These are phyloP conservation scores for Oligia latruncula DNA, from an alignment of 2,888 invertebrate species.

Conservation along the genomic window DNA sequence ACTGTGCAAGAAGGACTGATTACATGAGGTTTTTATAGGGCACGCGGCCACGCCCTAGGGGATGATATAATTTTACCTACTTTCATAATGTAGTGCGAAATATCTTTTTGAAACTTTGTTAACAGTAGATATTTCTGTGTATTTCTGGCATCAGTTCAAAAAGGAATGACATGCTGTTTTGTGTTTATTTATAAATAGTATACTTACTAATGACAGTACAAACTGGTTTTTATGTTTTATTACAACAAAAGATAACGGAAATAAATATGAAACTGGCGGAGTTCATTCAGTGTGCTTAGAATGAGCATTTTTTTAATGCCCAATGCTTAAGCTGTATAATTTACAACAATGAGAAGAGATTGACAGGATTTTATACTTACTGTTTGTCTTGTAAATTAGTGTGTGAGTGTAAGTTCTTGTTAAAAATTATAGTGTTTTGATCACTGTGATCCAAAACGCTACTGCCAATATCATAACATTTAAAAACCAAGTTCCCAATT, in stretches of 20 bases:
- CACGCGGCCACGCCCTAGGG: not conserved
- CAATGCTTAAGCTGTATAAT: not conserved
- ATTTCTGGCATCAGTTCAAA: slow-evolving; percentile 46
- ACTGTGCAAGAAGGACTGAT: not conserved
- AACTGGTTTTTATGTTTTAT: slow-evolving; percentile 11
- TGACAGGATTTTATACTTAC: not conserved
- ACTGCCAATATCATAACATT: not conserved
- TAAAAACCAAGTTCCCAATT: not conserved
- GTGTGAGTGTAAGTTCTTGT: not conserved
- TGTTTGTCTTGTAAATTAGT: slow-evolving; percentile 1
- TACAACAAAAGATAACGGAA: slow-evolving; percentile 1
- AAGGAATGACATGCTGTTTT: slow-evolving; percentile 25
- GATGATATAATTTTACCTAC: not conserved
- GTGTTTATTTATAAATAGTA: slow-evolving; percentile 37
- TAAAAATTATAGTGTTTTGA: not conserved
- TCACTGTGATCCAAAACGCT: not conserved
- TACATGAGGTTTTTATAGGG: not conserved
- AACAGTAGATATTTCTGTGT: not conserved
- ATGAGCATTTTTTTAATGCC: not conserved
- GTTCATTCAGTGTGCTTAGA: slow-evolving; percentile 1
- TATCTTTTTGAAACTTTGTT: not conserved
- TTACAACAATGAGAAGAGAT: not conserved
- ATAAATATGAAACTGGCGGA: slow-evolving; percentile 6
- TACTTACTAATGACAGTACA: slow-evolving; percentile 19
- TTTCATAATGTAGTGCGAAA: not conserved